phyloP scores from a whole-genome alignment of 2,113 vertebrate genomes.

The Ovis aries region DNA sequence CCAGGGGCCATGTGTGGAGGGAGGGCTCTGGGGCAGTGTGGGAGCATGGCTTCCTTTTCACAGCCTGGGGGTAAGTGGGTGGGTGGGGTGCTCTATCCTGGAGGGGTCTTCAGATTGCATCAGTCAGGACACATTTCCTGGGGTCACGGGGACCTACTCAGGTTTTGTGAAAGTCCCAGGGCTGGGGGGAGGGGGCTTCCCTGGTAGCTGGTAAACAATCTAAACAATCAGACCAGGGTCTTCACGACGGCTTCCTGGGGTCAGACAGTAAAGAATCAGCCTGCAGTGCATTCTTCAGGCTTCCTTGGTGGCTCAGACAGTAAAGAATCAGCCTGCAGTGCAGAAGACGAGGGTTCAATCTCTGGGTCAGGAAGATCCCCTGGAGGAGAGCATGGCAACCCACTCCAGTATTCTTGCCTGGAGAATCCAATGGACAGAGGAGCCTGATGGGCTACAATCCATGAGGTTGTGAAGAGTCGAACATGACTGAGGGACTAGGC shows the following conservation, averaged over 20 bases:
- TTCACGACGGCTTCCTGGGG: too few species aligned
- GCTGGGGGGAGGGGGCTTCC: background rate
- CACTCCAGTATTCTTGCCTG: background rate
- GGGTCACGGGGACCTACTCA: background rate
- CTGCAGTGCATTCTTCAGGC: background rate
- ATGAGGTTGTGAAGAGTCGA: rapidly evolving
- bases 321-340: background rate
- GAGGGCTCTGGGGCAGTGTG: background rate
- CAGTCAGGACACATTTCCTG: background rate
- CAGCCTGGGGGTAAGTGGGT: background rate
- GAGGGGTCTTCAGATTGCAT: background rate
- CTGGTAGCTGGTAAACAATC: background rate
- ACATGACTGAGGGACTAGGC: background rate
- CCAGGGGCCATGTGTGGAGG: background rate
- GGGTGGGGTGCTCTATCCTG: background rate
- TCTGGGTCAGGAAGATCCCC: background rate
- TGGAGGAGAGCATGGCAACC: background rate
- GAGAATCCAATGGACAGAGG: background rate
- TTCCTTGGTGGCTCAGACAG: background rate
- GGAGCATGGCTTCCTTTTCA: background rate
- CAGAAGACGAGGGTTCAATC: background rate
- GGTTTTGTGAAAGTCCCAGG: background rate
- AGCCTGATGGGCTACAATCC: background rate
- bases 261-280: too few species aligned
- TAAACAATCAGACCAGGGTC: background rate